phyloP scores from a whole-genome alignment of 2,888 invertebrate genomes.

The Caenorhabditis virilis region DNA sequence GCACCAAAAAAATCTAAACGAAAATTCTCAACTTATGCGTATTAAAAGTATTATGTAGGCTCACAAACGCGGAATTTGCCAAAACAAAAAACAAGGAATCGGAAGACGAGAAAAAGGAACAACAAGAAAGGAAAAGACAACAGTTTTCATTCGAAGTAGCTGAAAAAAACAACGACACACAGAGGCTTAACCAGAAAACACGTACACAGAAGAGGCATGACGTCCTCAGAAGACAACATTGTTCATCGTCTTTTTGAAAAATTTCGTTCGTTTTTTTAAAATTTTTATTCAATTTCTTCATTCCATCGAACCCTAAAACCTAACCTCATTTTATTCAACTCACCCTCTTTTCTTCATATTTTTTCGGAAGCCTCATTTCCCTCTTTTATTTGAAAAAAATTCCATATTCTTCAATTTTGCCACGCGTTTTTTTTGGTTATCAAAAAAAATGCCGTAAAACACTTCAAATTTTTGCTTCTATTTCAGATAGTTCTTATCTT shows the following conservation, averaged over 20 bases:
- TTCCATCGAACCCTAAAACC: neutral
- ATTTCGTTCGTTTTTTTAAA: slow-evolving; percentile 30
- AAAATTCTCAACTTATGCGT: too few species aligned
- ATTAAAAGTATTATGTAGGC: too few species aligned
- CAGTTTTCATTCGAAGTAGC: neutral
- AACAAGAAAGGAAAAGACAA: neutral
- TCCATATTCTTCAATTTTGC: too few species aligned
- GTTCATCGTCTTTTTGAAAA: slow-evolving; percentile 21
- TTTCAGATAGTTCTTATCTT: slow-evolving; percentile 33
- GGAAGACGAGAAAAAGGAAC: neutral
- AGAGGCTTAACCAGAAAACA: neutral
- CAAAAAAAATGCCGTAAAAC: slow-evolving; percentile 2
- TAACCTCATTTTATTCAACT: neutral
- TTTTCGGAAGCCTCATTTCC: neutral
- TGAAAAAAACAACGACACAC: neutral
- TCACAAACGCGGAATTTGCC: too few species aligned
- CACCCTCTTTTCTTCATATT: neutral
- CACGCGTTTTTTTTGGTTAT: neutral
- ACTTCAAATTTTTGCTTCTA: neutral
- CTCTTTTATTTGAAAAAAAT: too few species aligned
- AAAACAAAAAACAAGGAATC: neutral
- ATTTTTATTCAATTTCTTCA: neutral
- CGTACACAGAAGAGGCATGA: slow-evolving; percentile 6
- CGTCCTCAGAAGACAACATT: slow-evolving; percentile 22
- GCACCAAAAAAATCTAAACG: too few species aligned